Base-by-base conservation (phyloP, 2,797 vertebrate species). In the Hylomyscus alleni region DNA sequence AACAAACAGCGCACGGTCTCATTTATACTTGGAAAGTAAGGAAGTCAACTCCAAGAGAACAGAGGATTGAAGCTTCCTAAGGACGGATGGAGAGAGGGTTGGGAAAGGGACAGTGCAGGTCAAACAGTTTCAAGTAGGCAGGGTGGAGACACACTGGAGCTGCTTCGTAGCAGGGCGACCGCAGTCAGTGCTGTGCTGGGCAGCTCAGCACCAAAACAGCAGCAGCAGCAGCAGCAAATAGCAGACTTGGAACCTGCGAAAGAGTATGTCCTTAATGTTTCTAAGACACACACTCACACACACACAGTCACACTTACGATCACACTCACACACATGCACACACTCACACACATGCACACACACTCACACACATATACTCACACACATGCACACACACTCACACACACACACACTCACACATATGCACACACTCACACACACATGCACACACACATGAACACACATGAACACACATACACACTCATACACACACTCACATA, bases 301-400 rank as follows among this genome's bases (percentile, higher is more conserved):
- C n/a, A 40, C 15, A 60, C 9, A 9, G n/a, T n/a, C n/a, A 58
- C 56, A 6, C 56, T 15, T 4, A 58, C 44, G 6, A 14, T 44
- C 6, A 6, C 60, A 62, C 24, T 3, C 24, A 9, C 60, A 62
- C 60, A 62, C 15, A 10, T 29, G 11, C 78, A 37, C 78, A 58
- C n/a, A 78, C 20, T 22, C 58, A 22, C 56, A 56, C 19, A 19
- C 17, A 58, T 13, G 20, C 56, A 20, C 56, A 17, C 19, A 58
- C 56, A 6, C 56, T 3, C 4, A 58, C 44, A 44, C 58, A 7
- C 58, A 62, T 29, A 20, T 20, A 37, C 78, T 26, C 6, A 80
- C 6, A 2, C n/a, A 44, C 4, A 58, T 13, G 11, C 24, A 12
- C 0, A 60, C 8, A 11, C 26, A 62, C 10, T 3, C 24, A 2